phyloP scores from a whole-genome alignment of 2,113 vertebrate genomes.

The Plecturocebus donacophilus region DNA sequence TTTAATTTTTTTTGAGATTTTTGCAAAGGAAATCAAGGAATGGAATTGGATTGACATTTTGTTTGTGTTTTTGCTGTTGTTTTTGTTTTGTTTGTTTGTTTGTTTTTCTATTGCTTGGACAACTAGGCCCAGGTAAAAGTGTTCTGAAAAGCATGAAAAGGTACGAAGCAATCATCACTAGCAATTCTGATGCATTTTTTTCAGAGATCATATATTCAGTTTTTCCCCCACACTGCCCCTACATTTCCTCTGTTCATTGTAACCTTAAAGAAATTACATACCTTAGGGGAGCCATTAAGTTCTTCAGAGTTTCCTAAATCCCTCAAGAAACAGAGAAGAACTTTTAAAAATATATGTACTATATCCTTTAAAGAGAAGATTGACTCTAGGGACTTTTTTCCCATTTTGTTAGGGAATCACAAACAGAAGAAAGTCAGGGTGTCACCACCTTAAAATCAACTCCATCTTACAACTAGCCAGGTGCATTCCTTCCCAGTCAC shows the following conservation, averaged over 20 bases:
- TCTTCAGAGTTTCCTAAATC: not conserved
- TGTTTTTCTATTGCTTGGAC: too few relatives aligned
- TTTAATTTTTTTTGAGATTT: not conserved
- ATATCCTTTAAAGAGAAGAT: not conserved
- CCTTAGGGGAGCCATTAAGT: constrained; percentile 15
- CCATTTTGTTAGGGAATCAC: too few relatives aligned
- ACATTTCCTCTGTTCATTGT: not conserved
- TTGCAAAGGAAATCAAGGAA: not conserved
- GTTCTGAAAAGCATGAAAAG: not conserved
- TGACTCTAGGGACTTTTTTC: not conserved
- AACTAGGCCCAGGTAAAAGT: not conserved
- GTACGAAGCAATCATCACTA: too few relatives aligned
- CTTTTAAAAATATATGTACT: not conserved
- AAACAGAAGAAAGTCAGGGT: too few relatives aligned
- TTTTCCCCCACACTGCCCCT: accelerated
- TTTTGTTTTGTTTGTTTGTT: not conserved
- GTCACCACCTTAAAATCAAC: too few relatives aligned
- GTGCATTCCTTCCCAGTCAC: too few relatives aligned
- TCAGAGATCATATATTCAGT: not conserved
- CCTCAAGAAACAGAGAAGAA: not conserved
- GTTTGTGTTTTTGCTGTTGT: too few relatives aligned
- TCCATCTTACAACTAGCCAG: too few relatives aligned
- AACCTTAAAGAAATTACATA: not conserved
- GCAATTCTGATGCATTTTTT: not conserved
- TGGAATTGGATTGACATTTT: not conserved